Evolutionary conservation across 2,888 invertebrate species (phyloP).

Genomic region (Zygogramma bicolorata): DNA sequence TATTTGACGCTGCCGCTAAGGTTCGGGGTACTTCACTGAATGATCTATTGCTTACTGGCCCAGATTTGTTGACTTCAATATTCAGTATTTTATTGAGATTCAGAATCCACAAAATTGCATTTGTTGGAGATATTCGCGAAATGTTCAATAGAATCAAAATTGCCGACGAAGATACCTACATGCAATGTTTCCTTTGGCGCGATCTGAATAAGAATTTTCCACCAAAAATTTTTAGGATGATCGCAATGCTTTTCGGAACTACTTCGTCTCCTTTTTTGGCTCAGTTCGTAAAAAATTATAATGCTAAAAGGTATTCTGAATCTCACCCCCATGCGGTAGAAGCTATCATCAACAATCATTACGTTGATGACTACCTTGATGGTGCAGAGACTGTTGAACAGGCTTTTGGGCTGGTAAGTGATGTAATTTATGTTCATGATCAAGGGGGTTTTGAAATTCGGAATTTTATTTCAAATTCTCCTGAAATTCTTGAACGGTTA

Average conservation of each 20-base stretch:
- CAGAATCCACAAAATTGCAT: slow-evolving; percentile 12
- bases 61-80: not conserved
- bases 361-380: slow-evolving; percentile 20
- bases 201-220: not conserved
- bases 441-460: too few relatives aligned
- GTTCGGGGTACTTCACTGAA: not conserved
- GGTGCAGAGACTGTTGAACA: not conserved
- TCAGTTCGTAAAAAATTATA: slow-evolving; percentile 7
- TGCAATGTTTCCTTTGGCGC: too few relatives aligned
- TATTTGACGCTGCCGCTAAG: not conserved
- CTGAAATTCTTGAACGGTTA: too few relatives aligned
- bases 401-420: too few relatives aligned
- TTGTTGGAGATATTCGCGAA: slow-evolving; percentile 12
- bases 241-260: too few relatives aligned
- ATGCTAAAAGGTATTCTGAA: not conserved
- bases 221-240: slow-evolving; percentile 10
- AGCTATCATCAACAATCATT: slow-evolving; percentile 11
- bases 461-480: too few relatives aligned
- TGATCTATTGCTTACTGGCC: not conserved
- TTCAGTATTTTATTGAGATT: too few relatives aligned
- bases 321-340: not conserved
- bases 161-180: too few relatives aligned
- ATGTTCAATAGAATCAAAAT: too few relatives aligned
- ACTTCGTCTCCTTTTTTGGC: slow-evolving; percentile 16
- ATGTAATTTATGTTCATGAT: too few relatives aligned